A percentile compares a stretch with the other conserved stretches of the same genome.
Evolutionary conservation across 2,113 vertebrate genomes (phyloP).

Genomic region (Polypterus senegalus): DNA sequence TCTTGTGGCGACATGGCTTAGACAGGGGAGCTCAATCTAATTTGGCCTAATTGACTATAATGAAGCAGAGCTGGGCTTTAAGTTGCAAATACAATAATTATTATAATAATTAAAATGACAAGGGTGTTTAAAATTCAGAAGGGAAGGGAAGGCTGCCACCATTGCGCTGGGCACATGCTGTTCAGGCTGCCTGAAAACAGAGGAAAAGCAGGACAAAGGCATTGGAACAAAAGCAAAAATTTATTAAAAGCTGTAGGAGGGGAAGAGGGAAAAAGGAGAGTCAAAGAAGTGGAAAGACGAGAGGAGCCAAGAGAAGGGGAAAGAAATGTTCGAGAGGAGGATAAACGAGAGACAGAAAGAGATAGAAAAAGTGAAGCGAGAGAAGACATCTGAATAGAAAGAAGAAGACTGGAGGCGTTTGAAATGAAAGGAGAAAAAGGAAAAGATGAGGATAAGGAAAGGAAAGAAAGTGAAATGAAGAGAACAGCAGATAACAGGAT

Average conservation of each 20-base stretch:
- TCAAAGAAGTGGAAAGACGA: background rate
- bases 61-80: no score
- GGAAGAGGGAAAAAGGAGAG: background rate
- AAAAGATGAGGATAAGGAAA: conserved; percentile 3
- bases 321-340: no score
- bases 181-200: background rate
- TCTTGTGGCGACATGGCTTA: no score
- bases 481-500: conserved; percentile 20
- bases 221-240: background rate
- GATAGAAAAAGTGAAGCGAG: background rate
- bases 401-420: background rate
- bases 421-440: background rate
- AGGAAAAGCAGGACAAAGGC: background rate
- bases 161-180: background rate
- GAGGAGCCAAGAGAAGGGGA: background rate
- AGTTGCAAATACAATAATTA: no score
- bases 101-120: no score
- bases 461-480: conserved; percentile 19
- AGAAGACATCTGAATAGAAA: background rate
- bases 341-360: background rate
- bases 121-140: no score
- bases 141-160: no score
- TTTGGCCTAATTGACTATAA: no score
- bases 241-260: background rate
- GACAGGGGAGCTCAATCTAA: no score